Base-by-base conservation (phyloP, 2,888 invertebrate genomes). In the Oeneis ivallda region DNA sequence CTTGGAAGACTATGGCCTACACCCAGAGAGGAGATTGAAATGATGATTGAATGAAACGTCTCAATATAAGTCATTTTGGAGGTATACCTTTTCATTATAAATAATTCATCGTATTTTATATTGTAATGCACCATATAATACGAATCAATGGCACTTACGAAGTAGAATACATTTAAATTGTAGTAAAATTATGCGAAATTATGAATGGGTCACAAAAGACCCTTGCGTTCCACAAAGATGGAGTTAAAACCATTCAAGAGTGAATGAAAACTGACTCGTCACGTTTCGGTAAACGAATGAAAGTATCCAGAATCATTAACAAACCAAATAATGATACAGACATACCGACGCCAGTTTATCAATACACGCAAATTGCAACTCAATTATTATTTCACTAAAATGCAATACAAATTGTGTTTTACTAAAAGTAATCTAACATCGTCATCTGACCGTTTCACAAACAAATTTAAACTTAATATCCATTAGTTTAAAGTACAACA, bases 121-220 rank as follows among this genome's bases (percentile, higher is more conserved):
- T 56, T 56, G 56, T 58, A 58, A 45, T 56, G 17, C 17, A 65
- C 19, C 26, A 58, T 62, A 49, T 62, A 71, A 69, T 67, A 62
- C 52, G 57, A 67, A 49, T 54, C 52, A 68, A 73, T 73, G 71
- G 64, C 49, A 65, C 66, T 56, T 65, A 73, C 76, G 70, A 70
- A 69, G 72, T 78, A 78, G 80, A 83, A 72, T 78, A 69, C 70
- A 62, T 70, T 83, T 72, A 75, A 81, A 84, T 77, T 77, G 72
- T 74, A 73, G 70, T 76, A 75, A 76, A 80, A 81, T 72, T 71
- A 68, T 81, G 74, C 76, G 77, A 81, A 86, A 84, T 85, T 79
- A 72, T 84, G 75, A 84, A 85, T 83, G 82, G 74, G 71, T 57
- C 64, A 69, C 69, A 69, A 59, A 64, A 65, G 68, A 71, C 59